phyloP scores from a whole-genome alignment of 2,113 vertebrate species.

The Arothron firmamentum region DNA sequence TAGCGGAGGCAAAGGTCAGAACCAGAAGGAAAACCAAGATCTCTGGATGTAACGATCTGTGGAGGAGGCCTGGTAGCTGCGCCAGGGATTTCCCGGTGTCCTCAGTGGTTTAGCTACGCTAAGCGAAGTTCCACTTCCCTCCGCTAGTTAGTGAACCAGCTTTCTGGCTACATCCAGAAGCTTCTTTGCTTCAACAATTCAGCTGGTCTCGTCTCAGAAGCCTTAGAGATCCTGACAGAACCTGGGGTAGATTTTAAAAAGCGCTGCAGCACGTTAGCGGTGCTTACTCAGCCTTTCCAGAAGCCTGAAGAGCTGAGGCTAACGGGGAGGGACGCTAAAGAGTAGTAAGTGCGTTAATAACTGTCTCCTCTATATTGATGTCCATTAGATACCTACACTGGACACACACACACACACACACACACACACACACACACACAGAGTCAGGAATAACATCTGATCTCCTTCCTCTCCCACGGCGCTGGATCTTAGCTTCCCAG shows the following conservation, averaged over 20 bases:
- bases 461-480: constrained; percentile 37
- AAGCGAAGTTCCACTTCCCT: too few relatives aligned
- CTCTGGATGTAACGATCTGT: not conserved
- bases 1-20: not conserved
- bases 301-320: constrained; percentile 1
- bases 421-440: constrained; percentile 1
- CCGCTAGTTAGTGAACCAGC: too few relatives aligned
- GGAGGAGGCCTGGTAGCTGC: too few relatives aligned
- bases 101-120: too few relatives aligned
- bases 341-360: constrained; percentile 50
- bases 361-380: constrained; percentile 54
- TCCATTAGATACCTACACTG: constrained; percentile 48
- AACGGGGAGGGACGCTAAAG: not conserved
- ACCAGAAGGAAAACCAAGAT: not conserved
- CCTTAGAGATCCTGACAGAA: not conserved
- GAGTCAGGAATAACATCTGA: constrained; percentile 27
- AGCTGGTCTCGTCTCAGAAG: not conserved
- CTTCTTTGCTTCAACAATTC: too few relatives aligned
- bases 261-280: not conserved
- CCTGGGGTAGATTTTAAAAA: too few relatives aligned
- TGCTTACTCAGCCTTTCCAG: constrained; percentile 39
- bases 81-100: too few relatives aligned
- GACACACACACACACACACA: not conserved
- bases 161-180: too few relatives aligned
- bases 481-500: constrained; percentile 49